A percentile compares a stretch with the other conserved stretches of the same genome.
phyloP scores from a whole-genome alignment of 2,888 invertebrate species.

The Ommatoiulus sabulosus region DNA sequence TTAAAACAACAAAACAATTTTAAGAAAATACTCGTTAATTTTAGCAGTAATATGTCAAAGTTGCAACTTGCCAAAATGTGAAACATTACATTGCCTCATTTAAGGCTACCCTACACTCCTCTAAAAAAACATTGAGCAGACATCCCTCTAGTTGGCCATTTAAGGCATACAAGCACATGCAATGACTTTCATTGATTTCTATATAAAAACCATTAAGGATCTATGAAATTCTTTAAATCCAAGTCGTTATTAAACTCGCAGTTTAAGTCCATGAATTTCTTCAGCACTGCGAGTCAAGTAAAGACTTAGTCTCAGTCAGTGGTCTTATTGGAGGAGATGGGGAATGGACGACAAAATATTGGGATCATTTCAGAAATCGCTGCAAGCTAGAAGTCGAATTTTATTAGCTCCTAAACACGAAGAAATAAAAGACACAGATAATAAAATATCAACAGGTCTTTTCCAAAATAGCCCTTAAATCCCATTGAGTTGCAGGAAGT shows the following conservation, averaged over 20 bases:
- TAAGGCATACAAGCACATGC: neutral
- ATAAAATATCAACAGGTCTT: neutral
- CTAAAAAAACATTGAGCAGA: neutral
- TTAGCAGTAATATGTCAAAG: too few relatives aligned
- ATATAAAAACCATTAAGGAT: conserved; percentile 24
- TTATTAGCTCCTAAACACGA: conserved; percentile 6
- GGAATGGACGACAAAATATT: too few relatives aligned
- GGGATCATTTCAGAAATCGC: conserved; percentile 2
- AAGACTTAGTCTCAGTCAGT: neutral
- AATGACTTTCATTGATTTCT: conserved; percentile 13
- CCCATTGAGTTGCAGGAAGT: neutral
- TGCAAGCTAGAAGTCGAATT: neutral
- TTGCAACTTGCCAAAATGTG: too few relatives aligned
- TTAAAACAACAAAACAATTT: too few relatives aligned
- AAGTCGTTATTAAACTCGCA: conserved; percentile 17
- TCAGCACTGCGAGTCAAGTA: conserved; percentile 8
- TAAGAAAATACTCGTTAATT: too few relatives aligned
- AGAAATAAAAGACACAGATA: conserved; percentile 15
- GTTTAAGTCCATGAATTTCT: conserved; percentile 23
- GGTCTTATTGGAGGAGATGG: neutral
- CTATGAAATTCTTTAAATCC: conserved; percentile 25
- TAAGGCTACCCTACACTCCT: too few relatives aligned
- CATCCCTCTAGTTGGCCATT: neutral
- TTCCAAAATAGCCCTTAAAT: neutral
- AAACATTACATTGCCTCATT: too few relatives aligned